phyloP scores from a whole-genome alignment of 2,888 invertebrate species.

The Crossocerus cetratus region DNA sequence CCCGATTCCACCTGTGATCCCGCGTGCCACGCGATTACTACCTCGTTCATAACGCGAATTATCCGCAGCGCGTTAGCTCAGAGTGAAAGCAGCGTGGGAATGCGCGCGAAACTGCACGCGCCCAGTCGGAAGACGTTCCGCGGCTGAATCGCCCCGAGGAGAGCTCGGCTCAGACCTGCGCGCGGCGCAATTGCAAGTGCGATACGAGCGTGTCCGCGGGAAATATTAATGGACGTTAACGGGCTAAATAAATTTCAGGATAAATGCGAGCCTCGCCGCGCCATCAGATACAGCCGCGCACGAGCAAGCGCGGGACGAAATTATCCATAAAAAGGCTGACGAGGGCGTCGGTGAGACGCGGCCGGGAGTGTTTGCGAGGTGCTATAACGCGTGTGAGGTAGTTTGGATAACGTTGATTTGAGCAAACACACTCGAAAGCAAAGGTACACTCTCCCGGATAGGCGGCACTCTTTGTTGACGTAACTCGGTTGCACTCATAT shows the following conservation, averaged over 20 bases:
- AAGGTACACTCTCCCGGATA: not conserved
- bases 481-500: constrained; percentile 8
- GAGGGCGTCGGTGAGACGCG: no score
- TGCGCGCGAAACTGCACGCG: not conserved
- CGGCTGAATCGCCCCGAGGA: no score
- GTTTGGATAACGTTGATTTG: constrained; percentile 29
- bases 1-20: constrained; percentile 17
- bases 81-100: constrained; percentile 49
- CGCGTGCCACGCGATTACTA: constrained; percentile 5
- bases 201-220: not conserved
- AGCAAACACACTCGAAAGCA: constrained; percentile 7
- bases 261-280: no score
- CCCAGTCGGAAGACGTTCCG: no score
- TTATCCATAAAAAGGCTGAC: no score
- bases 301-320: no score
- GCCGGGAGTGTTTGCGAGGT: not conserved
- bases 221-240: not conserved
- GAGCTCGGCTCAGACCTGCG: not conserved
- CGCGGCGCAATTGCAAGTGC: not conserved
- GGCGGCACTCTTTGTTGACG: constrained; percentile 8
- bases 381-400: constrained; percentile 21
- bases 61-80: constrained; percentile 28
- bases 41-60: constrained; percentile 44
- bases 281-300: no score
- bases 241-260: no score